Percentiles rank a stretch among this genome's conserved stretches.
Evolutionary conservation across 2,888 invertebrate species (phyloP).

Genomic region (Ferrisia virgata): DNA sequence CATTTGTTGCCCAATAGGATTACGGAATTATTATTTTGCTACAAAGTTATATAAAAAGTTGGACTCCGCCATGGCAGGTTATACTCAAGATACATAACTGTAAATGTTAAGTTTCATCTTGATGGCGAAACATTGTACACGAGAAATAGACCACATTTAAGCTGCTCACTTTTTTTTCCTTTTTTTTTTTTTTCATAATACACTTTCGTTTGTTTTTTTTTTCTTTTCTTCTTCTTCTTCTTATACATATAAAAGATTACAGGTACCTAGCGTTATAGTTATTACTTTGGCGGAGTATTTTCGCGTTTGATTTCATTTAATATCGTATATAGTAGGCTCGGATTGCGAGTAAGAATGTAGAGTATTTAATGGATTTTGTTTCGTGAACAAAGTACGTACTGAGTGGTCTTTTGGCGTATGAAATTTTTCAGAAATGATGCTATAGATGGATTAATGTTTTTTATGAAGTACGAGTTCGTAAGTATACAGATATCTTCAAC

Average conservation of each 20-base stretch:
- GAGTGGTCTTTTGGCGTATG: not conserved
- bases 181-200: conserved; percentile 4
- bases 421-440: not conserved
- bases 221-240: not conserved
- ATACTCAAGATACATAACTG: conserved; percentile 6
- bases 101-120: conserved; percentile 17
- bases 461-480: too few relatives aligned
- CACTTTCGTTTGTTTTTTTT: not conserved
- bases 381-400: not conserved
- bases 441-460: too few relatives aligned
- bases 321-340: not conserved
- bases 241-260: not conserved
- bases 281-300: not conserved
- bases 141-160: conserved; percentile 5
- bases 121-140: conserved; percentile 20
- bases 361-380: not conserved
- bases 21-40: conserved; percentile 38
- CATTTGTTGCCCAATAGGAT: conserved; percentile 41
- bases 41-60: conserved; percentile 36
- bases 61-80: not conserved
- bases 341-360: not conserved
- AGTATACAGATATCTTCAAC: too few relatives aligned
- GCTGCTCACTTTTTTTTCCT: not conserved
- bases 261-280: not conserved
- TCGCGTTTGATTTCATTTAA: not conserved